phyloP scores from a whole-genome alignment of 2,113 vertebrate genomes.

The Xenopus borealis region DNA sequence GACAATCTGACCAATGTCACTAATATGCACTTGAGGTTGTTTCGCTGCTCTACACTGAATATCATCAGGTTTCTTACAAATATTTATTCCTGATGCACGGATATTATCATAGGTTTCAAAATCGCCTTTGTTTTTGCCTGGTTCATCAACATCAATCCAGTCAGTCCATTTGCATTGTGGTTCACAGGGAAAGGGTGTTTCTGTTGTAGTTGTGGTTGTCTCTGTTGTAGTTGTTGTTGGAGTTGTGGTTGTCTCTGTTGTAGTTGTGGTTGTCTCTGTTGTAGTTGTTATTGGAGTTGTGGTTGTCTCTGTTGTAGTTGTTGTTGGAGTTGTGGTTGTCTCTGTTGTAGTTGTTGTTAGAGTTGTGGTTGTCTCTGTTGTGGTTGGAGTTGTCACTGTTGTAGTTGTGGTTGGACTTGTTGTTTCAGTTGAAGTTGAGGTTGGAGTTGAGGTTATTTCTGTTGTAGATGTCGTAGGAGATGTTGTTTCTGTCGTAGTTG shows the following conservation, averaged over 20 bases:
- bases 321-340: not conserved
- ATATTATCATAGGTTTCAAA: slow-evolving; percentile 55
- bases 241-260: not conserved
- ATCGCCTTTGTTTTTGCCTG: slow-evolving; percentile 15
- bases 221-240: slow-evolving; percentile 14
- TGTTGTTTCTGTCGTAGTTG: not conserved
- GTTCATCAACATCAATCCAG: slow-evolving; percentile 52
- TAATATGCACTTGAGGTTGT: not conserved
- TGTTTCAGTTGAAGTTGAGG: not conserved
- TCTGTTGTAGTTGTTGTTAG: not conserved
- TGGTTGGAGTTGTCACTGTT: not conserved
- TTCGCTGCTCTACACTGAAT: no score
- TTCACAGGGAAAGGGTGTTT: slow-evolving; percentile 31
- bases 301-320: no score
- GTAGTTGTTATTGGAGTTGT: not conserved
- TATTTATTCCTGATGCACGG: slow-evolving; percentile 21
- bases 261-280: slow-evolving; percentile 35
- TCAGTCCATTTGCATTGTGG: slow-evolving; percentile 50
- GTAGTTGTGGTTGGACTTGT: not conserved
- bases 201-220: not conserved
- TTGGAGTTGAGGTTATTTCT: not conserved
- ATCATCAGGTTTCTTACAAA: slow-evolving; percentile 48
- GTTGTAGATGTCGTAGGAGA: no score
- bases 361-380: not conserved
- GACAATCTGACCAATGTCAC: slow-evolving; percentile 51